Conservation (phyloP, 2,113 vertebrate species). For the Apeltes quadracus region DNA sequence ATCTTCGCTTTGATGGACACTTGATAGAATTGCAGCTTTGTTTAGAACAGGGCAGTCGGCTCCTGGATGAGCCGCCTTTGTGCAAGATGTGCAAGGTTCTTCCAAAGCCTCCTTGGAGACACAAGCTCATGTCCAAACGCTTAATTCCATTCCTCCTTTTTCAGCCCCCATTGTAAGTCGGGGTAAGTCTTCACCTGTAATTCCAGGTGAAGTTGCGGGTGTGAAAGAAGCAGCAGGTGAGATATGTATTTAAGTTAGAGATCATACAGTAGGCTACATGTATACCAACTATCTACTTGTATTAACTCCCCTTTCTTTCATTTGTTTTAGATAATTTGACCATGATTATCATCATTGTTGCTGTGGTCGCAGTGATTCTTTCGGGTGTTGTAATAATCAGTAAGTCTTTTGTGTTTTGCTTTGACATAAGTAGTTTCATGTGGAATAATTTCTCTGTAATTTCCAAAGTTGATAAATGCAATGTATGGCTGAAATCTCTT, state of each 20-base stretch:
- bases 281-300: background rate
- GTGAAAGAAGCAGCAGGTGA: constrained; percentile 17
- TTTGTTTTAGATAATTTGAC: constrained; percentile 55
- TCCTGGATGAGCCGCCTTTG: constrained; percentile 21
- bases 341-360: constrained; percentile 66
- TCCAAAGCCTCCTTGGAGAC: background rate
- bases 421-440: background rate
- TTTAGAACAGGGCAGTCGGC: constrained; percentile 44
- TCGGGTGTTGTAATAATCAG: constrained; percentile 57
- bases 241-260: background rate
- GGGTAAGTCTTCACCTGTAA: rapidly evolving
- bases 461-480: constrained; percentile 31
- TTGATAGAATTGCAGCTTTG: constrained; percentile 77
- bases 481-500: constrained; percentile 10
- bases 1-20: constrained; percentile 71
- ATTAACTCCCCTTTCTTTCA: background rate
- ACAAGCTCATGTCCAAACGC: background rate
- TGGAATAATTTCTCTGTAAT: constrained; percentile 17
- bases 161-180: rapidly evolving
- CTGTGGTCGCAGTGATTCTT: constrained; percentile 58
- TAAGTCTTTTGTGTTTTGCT: constrained; percentile 54
- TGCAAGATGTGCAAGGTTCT: background rate
- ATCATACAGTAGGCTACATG: background rate
- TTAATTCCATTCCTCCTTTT: background rate
- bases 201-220: background rate